These are phyloP conservation scores for Diceros bicornis DNA, from an alignment of 2,797 vertebrate species.

Conservation along the genomic window DNA sequence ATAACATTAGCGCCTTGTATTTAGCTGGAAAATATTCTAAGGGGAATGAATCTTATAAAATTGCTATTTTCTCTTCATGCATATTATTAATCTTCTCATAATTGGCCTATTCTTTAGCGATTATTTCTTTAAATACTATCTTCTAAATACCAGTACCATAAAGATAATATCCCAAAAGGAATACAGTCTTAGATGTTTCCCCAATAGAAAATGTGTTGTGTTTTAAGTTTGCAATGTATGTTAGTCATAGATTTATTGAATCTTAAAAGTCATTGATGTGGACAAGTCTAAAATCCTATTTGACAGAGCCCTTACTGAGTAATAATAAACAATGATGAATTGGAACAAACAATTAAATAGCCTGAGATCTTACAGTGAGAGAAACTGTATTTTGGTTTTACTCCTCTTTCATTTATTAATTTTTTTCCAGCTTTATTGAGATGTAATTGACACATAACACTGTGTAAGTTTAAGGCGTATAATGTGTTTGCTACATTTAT, in stretches of 20 bases:
- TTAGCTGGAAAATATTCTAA: slow-evolving; percentile 35
- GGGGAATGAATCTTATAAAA: neutral
- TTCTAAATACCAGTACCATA: neutral
- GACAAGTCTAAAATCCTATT: slow-evolving; percentile 1
- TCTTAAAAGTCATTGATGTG: slow-evolving; percentile 9
- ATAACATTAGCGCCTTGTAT: neutral
- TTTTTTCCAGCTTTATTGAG: neutral
- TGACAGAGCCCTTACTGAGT: neutral
- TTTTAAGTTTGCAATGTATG: neutral
- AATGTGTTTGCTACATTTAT: neutral
- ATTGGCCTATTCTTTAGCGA: neutral
- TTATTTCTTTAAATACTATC: slow-evolving; percentile 22
- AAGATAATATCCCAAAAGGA: slow-evolving; percentile 25
- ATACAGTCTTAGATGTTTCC: neutral
- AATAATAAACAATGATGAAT: neutral
- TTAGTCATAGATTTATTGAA: neutral
- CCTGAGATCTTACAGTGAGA: neutral
- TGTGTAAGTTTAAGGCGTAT: neutral
- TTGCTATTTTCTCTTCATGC: neutral
- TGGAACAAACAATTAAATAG: slow-evolving; percentile 24
- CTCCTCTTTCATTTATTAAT: neutral
- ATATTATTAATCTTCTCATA: neutral
- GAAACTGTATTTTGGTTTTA: neutral
- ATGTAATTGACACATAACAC: neutral
- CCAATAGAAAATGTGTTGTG: neutral